These are phyloP conservation scores for Pluvialis apricaria DNA, from an alignment of 2,113 vertebrate species.

Conservation along the genomic window DNA sequence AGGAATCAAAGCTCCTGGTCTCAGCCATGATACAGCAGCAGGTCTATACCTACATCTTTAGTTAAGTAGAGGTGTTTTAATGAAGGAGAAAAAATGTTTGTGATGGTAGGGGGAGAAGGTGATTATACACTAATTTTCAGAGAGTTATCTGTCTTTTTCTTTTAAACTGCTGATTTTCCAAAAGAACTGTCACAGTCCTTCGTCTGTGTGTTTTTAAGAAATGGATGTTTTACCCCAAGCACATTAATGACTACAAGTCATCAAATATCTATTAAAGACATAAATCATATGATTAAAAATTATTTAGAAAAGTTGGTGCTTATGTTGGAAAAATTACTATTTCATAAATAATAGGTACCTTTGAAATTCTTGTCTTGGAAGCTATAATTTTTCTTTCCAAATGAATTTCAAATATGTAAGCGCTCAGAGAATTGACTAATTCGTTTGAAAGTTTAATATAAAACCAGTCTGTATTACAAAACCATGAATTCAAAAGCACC, in stretches of 20 bases:
- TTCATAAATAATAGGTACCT: neutral
- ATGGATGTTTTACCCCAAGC: neutral
- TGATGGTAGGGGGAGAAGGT: neutral
- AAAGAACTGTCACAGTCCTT: neutral
- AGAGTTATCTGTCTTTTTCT: neutral
- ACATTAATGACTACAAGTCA: neutral
- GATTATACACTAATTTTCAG: neutral
- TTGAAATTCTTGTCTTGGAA: neutral
- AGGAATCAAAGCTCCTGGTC: neutral
- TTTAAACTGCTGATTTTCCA: neutral
- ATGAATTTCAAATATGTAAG: neutral
- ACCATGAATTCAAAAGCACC: neutral
- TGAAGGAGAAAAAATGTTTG: neutral
- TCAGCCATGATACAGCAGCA: neutral
- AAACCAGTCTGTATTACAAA: neutral
- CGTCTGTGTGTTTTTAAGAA: neutral
- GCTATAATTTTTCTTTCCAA: slow-evolving; percentile 14
- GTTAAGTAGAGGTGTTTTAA: neutral
- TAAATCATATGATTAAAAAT: neutral
- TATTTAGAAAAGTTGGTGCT: neutral
- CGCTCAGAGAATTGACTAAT: neutral
- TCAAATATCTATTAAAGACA: neutral
- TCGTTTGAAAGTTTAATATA: neutral
- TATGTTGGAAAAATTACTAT: neutral
- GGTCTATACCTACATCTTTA: neutral